Percentiles rank a stretch among this genome's conserved stretches.
Conservation (phyloP, 2,113 vertebrate species). For the Ardeotis arabs region DNA sequence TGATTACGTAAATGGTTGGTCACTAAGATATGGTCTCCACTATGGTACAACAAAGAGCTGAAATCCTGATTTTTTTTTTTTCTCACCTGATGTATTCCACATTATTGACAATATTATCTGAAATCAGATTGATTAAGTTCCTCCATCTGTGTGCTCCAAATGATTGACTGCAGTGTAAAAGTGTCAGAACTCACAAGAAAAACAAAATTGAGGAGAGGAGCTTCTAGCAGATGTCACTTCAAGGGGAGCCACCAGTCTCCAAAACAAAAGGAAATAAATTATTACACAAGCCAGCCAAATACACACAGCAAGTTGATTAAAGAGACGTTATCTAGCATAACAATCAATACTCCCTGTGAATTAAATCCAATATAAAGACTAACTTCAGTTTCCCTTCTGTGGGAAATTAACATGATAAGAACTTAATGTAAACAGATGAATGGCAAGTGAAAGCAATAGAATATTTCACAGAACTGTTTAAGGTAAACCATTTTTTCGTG, state of each 20-base stretch:
- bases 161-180: constrained; percentile 12
- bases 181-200: constrained; percentile 3
- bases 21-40: background rate
- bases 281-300: background rate
- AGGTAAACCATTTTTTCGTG: background rate
- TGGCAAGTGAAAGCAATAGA: background rate
- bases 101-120: background rate
- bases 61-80: background rate
- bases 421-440: background rate
- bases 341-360: background rate
- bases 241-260: background rate
- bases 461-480: background rate
- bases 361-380: background rate
- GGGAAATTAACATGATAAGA: background rate
- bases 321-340: background rate
- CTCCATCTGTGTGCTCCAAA: background rate
- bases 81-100: background rate
- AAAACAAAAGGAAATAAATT: constrained; percentile 26
- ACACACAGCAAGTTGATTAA: background rate
- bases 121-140: background rate
- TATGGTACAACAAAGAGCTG: background rate
- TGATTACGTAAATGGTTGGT: background rate
- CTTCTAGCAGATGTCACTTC: constrained; percentile 31
- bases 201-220: background rate
- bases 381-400: background rate